These are phyloP conservation scores for Elysia chlorotica DNA, from an alignment of 1,140 invertebrate species.

Conservation along the genomic window DNA sequence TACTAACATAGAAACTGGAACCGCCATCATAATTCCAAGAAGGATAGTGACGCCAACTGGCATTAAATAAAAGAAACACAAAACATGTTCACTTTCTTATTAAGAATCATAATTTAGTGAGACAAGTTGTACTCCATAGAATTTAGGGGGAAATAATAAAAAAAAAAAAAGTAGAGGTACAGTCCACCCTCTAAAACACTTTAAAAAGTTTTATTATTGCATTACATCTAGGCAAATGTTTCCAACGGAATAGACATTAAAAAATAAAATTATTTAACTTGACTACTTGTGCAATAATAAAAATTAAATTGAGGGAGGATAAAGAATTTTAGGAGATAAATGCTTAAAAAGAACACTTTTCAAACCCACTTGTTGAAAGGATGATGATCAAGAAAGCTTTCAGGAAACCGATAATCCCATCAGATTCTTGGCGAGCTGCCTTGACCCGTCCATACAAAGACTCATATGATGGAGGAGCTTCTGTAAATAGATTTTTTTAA, in stretches of 20 bases:
- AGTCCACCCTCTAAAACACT: no score
- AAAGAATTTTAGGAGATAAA: no score
- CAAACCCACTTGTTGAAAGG: constrained; percentile 69
- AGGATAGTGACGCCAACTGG: constrained; percentile 72
- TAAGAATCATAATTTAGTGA: no score
- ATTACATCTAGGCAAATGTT: no score
- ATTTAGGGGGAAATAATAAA: neutral
- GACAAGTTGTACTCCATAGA: no score
- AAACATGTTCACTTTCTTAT: neutral
- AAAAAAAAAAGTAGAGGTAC: neutral
- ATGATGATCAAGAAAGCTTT: constrained; percentile 70
- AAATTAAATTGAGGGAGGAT: neutral
- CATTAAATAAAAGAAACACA: constrained; percentile 15
- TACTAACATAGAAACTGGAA: constrained; percentile 72
- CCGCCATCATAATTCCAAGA: constrained; percentile 68
- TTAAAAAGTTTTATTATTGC: no score
- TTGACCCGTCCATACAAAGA: constrained; percentile 72
- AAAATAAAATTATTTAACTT: no score
- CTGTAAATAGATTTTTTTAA: constrained; percentile 55
- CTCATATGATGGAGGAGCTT: constrained; percentile 73
- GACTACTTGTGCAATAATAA: neutral
- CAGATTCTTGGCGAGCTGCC: constrained; percentile 68
- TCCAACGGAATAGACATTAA: no score
- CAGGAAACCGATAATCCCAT: constrained; percentile 69
- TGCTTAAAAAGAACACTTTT: no score